These are phyloP conservation scores for Coelopa pilipes DNA, from an alignment of 2,888 invertebrate genomes.

Conservation along the genomic window DNA sequence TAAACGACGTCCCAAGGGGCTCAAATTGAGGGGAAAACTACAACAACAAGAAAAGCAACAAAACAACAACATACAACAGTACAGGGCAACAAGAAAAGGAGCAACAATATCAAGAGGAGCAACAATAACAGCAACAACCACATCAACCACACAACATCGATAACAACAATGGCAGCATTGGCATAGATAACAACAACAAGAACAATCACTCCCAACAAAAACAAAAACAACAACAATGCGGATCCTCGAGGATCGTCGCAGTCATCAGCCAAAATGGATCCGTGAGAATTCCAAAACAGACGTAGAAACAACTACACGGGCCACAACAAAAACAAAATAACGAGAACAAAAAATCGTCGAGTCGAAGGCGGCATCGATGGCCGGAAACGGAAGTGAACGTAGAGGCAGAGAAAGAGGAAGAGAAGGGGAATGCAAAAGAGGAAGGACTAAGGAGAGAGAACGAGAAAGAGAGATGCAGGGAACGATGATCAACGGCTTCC, in stretches of 20 bases:
- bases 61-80: not conserved
- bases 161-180: not conserved
- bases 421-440: too few relatives aligned
- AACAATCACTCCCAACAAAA: too few relatives aligned
- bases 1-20: constrained; percentile 3
- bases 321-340: not conserved
- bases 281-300: not conserved
- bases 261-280: not conserved
- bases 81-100: too few relatives aligned
- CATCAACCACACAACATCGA: not conserved
- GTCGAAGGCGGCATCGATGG: not conserved
- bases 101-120: too few relatives aligned
- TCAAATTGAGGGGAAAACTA: constrained; percentile 5
- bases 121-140: too few relatives aligned
- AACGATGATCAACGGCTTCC: constrained; percentile 12
- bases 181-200: too few relatives aligned
- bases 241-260: not conserved
- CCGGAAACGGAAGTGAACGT: constrained; percentile 17
- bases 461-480: too few relatives aligned
- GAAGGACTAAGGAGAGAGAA: too few relatives aligned
- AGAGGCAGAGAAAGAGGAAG: too few relatives aligned
- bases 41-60: not conserved
- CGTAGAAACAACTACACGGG: too few relatives aligned
- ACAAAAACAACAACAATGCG: not conserved
- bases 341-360: constrained; percentile 1